Evolutionary conservation across 2,113 vertebrate species (phyloP), one percentile per base, ranked within the genome.

Genomic region (Pseudolaguvia tuberculata): DNA sequence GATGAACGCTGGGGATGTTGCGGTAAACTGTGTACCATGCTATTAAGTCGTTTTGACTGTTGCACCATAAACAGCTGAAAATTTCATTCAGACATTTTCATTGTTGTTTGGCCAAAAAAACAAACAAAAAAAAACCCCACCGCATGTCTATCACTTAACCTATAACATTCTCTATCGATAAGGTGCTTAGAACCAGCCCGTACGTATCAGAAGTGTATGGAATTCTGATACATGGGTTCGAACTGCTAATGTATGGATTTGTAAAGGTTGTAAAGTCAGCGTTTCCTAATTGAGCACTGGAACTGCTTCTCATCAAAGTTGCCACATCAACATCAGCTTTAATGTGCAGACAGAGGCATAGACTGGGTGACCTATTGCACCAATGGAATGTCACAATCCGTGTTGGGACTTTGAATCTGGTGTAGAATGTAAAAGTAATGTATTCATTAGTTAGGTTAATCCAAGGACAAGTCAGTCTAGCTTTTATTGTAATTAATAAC

Each of bases 61-160:
- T 87, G 81, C 86, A 84, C 78, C 2, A 68, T 58, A 71, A 82
- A 78, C 81, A 62, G 5, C 75, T 52, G 29, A 51, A 42, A 52
- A 58, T 80, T 82, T 83, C 77, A 67, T 80, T 81, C 83, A 45
- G 77, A 56, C 31, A 10, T 71, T 71, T 57, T 58, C 53, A 58
- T 71, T 68, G 74, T 78, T 50, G 51, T 78, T 2, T 9, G 23
- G 63, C 63, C 63, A 67, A 67, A 48, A 62, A 25, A n/a, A n/a
- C n/a, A n/a, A n/a, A n/a, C n/a, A n/a, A n/a, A n/a, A n/a, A n/a
- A n/a, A n/a, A n/a, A n/a, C n/a, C 18, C 20, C 48, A 12, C 23
- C 18, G 15, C 23, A 15, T 20, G 42, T 18, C 15, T 5, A 9
- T 67, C 63, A 50, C 23, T 50, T 20, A 27, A 20, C 25, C 17